Conservation (phyloP, 2,888 invertebrate species). For the Xanthorhoe spadicearia region DNA sequence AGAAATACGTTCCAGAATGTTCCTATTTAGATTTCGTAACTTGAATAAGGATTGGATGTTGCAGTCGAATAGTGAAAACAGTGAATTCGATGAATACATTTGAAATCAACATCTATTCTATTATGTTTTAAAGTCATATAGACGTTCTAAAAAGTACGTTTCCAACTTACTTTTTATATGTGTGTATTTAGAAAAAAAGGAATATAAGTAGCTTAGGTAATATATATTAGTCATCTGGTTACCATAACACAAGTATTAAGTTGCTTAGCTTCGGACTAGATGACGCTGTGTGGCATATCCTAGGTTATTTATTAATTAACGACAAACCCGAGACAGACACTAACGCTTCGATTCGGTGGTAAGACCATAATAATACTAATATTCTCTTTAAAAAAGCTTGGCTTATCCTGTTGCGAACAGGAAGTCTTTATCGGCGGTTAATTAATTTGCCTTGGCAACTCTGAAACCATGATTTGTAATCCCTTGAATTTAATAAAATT, state of each 20-base stretch:
- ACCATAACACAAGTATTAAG: no score
- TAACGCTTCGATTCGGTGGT: not conserved
- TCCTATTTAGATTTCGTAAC: not conserved
- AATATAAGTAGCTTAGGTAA: no score
- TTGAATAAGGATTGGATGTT: not conserved
- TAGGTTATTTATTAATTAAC: no score
- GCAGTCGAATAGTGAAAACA: not conserved
- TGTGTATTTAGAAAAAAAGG: no score
- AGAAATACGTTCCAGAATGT: not conserved
- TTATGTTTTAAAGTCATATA: no score
- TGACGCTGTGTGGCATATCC: no score
- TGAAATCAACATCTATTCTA: no score
- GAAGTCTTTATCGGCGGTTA: conserved; percentile 1
- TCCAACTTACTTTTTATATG: no score
- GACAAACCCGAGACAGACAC: not conserved
- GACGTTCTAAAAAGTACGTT: no score
- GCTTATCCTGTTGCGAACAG: conserved; percentile 2
- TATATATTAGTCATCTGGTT: no score
- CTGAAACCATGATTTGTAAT: not conserved
- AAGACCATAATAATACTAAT: not conserved
- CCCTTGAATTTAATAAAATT: not conserved
- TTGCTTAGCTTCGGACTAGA: no score
- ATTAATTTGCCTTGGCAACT: not conserved
- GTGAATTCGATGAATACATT: no score
- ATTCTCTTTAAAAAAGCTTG: not conserved